Evolutionary conservation across 2,113 vertebrate species (phyloP).

Genomic region (Zapornia atra): DNA sequence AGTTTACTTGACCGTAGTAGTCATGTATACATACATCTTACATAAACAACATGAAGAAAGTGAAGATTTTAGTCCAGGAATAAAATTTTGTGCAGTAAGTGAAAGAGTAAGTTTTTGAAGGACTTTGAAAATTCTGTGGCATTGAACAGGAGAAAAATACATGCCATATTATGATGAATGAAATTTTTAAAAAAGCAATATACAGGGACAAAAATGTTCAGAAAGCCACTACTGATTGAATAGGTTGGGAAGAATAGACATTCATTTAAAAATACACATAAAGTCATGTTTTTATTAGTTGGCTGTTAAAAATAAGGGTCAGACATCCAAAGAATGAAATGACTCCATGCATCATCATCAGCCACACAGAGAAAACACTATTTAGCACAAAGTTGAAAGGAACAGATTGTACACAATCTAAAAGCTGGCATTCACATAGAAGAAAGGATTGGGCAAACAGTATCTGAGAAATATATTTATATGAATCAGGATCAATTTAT

Average conservation of each 20-base stretch:
- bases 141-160: not conserved
- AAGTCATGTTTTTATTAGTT: not conserved
- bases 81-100: not conserved
- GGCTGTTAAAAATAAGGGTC: not conserved
- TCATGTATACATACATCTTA: not conserved
- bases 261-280: not conserved
- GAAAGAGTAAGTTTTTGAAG: not conserved
- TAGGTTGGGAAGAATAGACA: not conserved
- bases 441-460: not conserved
- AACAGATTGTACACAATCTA: not conserved
- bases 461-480: not conserved
- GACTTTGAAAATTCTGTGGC: not conserved
- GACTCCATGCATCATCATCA: not conserved
- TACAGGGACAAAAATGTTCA: not conserved
- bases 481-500: not conserved
- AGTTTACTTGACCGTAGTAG: not conserved
- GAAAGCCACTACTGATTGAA: not conserved
- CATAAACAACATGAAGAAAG: not conserved
- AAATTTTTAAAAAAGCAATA: not conserved
- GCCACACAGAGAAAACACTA: not conserved
- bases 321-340: not conserved
- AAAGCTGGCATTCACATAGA: not conserved
- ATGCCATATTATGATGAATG: not conserved
- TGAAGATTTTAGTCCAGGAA: not conserved
- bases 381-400: not conserved